Conservation (phyloP, 2,113 vertebrate genomes). For the Elephas maximus region DNA sequence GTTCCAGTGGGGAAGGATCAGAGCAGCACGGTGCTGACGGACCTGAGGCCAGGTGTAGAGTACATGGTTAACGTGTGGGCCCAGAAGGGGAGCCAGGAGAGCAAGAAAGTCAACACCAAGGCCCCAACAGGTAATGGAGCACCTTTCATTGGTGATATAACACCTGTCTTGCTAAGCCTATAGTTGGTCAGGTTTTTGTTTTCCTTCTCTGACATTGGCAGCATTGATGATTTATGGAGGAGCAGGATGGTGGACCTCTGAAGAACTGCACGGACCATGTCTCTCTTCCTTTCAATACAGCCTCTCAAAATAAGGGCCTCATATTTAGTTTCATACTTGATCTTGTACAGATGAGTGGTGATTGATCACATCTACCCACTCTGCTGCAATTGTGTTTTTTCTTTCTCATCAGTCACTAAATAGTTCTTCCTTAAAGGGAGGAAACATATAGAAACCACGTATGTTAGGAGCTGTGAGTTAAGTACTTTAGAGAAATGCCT, state of each 20-base stretch:
- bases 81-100: constrained; percentile 86
- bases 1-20: constrained; percentile 86
- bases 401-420: constrained; percentile 33
- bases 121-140: constrained; percentile 87
- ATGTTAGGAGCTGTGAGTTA: background rate
- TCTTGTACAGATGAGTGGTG: background rate
- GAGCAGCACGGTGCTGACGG: constrained; percentile 81
- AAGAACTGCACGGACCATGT: background rate
- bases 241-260: background rate
- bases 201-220: background rate
- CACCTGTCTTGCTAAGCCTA: background rate
- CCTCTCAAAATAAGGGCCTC: background rate
- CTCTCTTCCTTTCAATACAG: background rate
- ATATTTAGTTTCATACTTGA: background rate
- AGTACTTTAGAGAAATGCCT: background rate
- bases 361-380: background rate
- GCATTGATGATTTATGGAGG: background rate
- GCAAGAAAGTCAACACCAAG: constrained; percentile 86
- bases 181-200: background rate
- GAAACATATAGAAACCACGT: background rate
- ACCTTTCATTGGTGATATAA: background rate
- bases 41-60: constrained; percentile 89
- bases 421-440: constrained; percentile 25
- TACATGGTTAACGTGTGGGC: constrained; percentile 90
- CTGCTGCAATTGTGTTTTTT: background rate